Evolutionary conservation across 2,113 vertebrate genomes (phyloP).

Genomic region (Platysteira castanea): DNA sequence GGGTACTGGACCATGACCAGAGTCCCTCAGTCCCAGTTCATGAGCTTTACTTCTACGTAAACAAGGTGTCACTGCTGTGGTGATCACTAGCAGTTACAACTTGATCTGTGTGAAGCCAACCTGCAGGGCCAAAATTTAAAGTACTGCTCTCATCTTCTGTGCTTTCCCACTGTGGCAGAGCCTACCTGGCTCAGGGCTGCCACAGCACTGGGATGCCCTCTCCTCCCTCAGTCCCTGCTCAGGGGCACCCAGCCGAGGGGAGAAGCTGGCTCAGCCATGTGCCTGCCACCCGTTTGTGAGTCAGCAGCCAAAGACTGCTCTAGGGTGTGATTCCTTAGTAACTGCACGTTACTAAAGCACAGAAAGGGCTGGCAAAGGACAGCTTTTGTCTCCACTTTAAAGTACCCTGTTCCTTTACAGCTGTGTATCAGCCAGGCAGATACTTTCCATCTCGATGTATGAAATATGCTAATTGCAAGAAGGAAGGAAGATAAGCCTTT

Average conservation of each 20-base stretch:
- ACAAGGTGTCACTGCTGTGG: not conserved
- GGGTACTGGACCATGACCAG: not conserved
- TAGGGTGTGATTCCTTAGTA: not conserved
- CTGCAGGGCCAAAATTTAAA: not conserved
- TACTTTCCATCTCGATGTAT: not conserved
- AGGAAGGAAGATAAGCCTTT: not conserved
- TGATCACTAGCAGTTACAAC: not conserved
- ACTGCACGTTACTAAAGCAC: not conserved
- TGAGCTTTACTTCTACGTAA: not conserved
- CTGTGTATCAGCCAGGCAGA: not conserved
- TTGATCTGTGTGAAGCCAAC: not conserved
- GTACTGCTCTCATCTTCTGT: fast-evolving
- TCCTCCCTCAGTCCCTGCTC: not conserved
- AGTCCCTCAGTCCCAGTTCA: not conserved
- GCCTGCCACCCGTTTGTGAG: not conserved
- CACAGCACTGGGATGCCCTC: not conserved
- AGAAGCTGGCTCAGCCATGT: not conserved
- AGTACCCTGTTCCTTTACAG: not conserved
- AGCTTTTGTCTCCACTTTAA: not conserved
- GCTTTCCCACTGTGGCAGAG: fast-evolving
- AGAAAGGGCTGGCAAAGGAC: not conserved
- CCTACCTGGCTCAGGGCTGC: not conserved
- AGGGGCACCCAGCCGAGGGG: not conserved
- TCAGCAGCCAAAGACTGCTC: not conserved
- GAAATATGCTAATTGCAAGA: not conserved